A percentile compares a stretch with the other conserved stretches of the same genome.
Evolutionary conservation across 2,797 vertebrate species (phyloP).

Genomic region (Nothura maculosa): DNA sequence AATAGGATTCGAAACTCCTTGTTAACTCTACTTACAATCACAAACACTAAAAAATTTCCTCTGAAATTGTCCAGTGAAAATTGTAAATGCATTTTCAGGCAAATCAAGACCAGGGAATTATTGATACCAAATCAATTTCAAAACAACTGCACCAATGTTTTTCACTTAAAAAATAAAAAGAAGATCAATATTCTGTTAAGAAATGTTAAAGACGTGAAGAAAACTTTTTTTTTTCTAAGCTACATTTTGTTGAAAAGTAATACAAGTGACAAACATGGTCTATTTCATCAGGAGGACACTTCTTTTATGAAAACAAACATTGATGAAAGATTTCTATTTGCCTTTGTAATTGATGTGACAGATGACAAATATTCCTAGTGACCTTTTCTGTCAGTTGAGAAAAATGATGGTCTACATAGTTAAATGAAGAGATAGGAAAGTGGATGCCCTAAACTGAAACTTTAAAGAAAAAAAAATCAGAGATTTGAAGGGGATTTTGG

Average conservation of each 20-base stretch:
- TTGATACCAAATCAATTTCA: background rate
- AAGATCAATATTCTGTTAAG: background rate
- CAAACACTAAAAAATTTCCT: background rate
- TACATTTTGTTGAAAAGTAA: conserved; percentile 18
- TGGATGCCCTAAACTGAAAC: background rate
- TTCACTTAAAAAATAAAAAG: background rate
- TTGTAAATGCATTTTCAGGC: background rate
- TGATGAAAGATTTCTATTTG: background rate
- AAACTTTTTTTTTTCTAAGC: background rate
- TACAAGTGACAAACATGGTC: background rate
- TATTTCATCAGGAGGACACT: background rate
- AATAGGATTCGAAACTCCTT: background rate
- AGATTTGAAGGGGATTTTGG: background rate
- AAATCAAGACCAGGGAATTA: background rate
- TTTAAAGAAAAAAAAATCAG: background rate
- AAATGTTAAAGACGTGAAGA: background rate
- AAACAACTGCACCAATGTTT: background rate
- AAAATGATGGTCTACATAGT: background rate
- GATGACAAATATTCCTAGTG: background rate
- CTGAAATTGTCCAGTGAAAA: background rate
- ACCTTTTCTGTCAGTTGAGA: background rate
- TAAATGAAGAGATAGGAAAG: background rate
- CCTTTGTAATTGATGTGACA: conserved; percentile 1
- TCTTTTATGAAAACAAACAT: conserved; percentile 11
- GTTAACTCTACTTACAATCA: background rate